Evolutionary conservation across 1,140 invertebrate species (phyloP).

Genomic region (Drosophila nasuta): DNA sequence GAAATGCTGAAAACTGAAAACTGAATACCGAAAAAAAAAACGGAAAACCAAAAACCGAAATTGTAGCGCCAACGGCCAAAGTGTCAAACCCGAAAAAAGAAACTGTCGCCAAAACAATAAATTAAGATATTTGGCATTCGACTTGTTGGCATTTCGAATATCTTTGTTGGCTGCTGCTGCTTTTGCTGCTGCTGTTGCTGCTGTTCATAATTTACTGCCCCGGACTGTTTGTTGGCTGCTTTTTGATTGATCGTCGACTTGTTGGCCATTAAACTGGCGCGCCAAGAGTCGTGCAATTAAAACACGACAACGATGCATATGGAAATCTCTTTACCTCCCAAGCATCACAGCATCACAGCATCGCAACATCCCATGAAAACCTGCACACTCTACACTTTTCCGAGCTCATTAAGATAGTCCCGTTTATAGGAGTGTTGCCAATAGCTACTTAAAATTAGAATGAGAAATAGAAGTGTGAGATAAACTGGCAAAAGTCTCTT

Average conservation of each 20-base stretch:
- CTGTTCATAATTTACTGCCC: conserved; percentile 40
- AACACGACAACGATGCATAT: conserved; percentile 29
- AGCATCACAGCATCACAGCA: background rate
- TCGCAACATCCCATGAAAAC: background rate
- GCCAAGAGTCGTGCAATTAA: conserved; percentile 74
- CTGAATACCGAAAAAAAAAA: conserved; percentile 6
- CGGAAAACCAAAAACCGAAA: conserved; percentile 6
- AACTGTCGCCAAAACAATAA: conserved; percentile 63
- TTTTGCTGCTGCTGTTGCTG: conserved; percentile 10
- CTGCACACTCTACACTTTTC: conserved; percentile 12
- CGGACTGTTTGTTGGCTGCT: conserved; percentile 33
- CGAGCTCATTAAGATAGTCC: background rate
- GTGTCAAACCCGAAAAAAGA: conserved; percentile 18
- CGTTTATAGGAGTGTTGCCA: background rate
- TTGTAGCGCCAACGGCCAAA: conserved; percentile 14
- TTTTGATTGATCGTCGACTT: conserved; percentile 73
- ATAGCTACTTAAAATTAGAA: background rate
- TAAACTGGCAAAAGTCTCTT: background rate
- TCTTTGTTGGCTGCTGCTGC: conserved; percentile 23
- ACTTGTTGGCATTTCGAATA: conserved; percentile 41
- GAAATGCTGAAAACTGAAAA: conserved; percentile 10
- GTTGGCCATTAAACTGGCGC: conserved; percentile 72
- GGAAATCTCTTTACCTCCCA: conserved; percentile 1
- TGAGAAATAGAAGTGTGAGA: background rate
- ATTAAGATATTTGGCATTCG: conserved; percentile 49